phyloP scores from a whole-genome alignment of 1,140 invertebrate genomes.

The Dermatophagoides farinae region DNA sequence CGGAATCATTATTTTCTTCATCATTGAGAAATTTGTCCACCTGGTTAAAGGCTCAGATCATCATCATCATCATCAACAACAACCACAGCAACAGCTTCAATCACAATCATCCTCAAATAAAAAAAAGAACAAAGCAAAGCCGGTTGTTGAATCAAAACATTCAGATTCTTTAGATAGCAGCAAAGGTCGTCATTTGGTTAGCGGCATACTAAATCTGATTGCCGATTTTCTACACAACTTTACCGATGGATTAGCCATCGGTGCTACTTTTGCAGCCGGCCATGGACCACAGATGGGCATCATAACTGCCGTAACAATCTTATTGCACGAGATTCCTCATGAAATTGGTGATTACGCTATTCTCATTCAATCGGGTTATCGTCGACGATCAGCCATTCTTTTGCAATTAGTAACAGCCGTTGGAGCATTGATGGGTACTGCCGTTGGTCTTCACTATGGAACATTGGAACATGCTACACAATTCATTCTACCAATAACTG shows the following conservation, averaged over 20 bases:
- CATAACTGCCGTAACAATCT: conserved; percentile 75
- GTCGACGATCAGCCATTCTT: conserved; percentile 67
- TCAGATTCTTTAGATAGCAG: conserved; percentile 14
- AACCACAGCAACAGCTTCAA: neutral
- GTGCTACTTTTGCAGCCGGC: conserved; percentile 71
- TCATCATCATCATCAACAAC: conserved; percentile 28
- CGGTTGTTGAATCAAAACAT: neutral
- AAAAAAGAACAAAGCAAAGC: conserved; percentile 17
- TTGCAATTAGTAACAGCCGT: conserved; percentile 78
- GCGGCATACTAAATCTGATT: conserved; percentile 77
- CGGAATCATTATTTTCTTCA: conserved; percentile 74
- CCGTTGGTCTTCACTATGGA: conserved; percentile 59
- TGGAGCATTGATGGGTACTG: conserved; percentile 74
- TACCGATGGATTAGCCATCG: conserved; percentile 87
- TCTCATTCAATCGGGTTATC: conserved; percentile 76
- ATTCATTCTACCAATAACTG: conserved; percentile 84
- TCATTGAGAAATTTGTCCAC: conserved; percentile 78
- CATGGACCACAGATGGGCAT: conserved; percentile 48
- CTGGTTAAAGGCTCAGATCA: conserved; percentile 52
- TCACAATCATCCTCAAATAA: neutral
- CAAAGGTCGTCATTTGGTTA: conserved; percentile 35
- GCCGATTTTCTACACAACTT: conserved; percentile 93
- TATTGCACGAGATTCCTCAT: conserved; percentile 90
- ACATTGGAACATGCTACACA: conserved; percentile 48
- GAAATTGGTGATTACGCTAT: conserved; percentile 98